phyloP scores from a whole-genome alignment of 2,113 vertebrate genomes.

The Atlantisia rogersi region DNA sequence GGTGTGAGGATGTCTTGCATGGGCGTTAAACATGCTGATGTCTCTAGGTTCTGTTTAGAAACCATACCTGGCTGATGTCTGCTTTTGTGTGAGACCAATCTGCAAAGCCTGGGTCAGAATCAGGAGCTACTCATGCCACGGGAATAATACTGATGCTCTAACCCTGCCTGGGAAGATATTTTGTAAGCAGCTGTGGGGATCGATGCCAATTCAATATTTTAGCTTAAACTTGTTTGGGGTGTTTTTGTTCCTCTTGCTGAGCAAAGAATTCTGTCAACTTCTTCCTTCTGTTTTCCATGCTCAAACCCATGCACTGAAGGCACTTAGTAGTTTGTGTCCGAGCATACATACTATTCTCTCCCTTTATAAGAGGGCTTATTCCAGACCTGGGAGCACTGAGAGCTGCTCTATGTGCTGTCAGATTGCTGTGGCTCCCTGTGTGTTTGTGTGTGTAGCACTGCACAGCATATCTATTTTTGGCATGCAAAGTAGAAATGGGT shows the following conservation, averaged over 20 bases:
- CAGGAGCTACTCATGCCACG: fast-evolving
- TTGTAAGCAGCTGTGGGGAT: neutral
- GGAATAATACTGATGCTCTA: fast-evolving
- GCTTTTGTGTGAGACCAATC: neutral
- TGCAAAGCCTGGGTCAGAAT: neutral
- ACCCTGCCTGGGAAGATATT: fast-evolving
- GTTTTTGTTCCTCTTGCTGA: neutral
- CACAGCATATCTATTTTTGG: neutral
- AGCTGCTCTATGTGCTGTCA: neutral
- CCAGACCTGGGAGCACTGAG: neutral
- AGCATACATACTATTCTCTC: neutral
- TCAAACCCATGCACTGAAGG: neutral
- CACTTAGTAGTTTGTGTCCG: neutral
- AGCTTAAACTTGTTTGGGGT: neutral
- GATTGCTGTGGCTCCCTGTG: neutral
- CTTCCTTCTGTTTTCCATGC: neutral
- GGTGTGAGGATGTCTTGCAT: neutral
- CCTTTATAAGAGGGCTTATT: neutral
- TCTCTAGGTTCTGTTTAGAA: neutral
- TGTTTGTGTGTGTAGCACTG: neutral
- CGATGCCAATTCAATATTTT: neutral
- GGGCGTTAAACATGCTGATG: neutral
- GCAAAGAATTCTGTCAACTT: neutral
- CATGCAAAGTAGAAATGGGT: neutral
- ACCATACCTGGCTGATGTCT: neutral